Percentiles rank a stretch among this genome's conserved stretches.
Conservation (phyloP, 1,140 invertebrate species). For the Cotesia glomerata region DNA sequence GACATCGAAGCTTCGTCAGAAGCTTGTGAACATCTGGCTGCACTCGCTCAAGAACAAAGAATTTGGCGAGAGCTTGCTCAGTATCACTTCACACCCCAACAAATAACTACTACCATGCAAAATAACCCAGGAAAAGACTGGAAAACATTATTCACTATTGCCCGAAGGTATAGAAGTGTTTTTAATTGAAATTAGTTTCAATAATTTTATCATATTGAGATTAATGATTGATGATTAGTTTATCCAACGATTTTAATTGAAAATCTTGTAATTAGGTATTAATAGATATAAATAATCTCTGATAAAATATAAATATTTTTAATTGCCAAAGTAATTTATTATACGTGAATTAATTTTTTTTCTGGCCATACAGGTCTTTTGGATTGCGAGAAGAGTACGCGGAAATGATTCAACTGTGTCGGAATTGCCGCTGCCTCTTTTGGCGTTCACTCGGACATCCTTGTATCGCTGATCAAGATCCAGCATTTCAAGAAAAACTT, state of each 20-base stretch:
- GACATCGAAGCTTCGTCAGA: conserved; percentile 79
- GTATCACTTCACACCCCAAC: conserved; percentile 90
- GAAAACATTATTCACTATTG: conserved; percentile 60
- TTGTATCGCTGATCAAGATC: conserved; percentile 84
- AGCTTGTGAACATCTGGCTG: conserved; percentile 74
- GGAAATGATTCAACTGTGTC: conserved; percentile 92
- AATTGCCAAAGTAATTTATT: too few species aligned
- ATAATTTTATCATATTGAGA: too few species aligned
- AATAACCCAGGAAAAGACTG: conserved; percentile 68
- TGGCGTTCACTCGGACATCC: conserved; percentile 94
- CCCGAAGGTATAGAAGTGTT: conserved; percentile 47
- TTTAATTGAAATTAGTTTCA: neutral
- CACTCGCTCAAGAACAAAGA: conserved; percentile 84
- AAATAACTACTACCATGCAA: conserved; percentile 70
- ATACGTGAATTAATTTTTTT: neutral
- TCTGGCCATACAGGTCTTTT: conserved; percentile 71
- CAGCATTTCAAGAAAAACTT: conserved; percentile 78
- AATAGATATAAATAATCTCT: neutral
- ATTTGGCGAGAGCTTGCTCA: conserved; percentile 90
- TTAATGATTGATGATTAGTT: too few species aligned
- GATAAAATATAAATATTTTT: neutral
- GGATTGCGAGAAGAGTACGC: conserved; percentile 93
- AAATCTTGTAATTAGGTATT: too few species aligned
- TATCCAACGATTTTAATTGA: too few species aligned
- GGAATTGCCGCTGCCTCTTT: conserved; percentile 94